Evolutionary conservation across 1,140 invertebrate genomes (phyloP).

Genomic region (Uloborus diversus): DNA sequence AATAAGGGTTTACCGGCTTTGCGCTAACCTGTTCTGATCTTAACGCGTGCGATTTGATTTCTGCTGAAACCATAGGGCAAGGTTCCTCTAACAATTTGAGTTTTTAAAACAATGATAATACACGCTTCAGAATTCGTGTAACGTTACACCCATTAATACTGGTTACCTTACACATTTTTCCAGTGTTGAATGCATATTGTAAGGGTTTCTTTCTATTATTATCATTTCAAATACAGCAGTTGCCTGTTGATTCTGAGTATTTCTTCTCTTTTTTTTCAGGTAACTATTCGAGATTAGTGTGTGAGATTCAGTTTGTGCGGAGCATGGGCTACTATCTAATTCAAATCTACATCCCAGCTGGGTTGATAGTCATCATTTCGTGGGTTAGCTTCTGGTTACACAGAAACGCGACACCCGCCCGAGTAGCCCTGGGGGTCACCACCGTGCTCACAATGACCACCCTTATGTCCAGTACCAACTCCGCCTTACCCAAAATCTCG

Average conservation of each 20-base stretch:
- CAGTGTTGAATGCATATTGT: too few relatives aligned
- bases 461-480: slow-evolving; percentile 97
- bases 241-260: neutral
- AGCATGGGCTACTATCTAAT: slow-evolving; percentile 99
- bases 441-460: slow-evolving; percentile 98
- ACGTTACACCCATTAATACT: too few relatives aligned
- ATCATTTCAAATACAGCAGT: too few relatives aligned
- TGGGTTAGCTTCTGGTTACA: slow-evolving; percentile 98
- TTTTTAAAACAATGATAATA: too few relatives aligned
- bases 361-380: slow-evolving; percentile 98
- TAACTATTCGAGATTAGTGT: slow-evolving; percentile 96
- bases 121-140: too few relatives aligned
- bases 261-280: slow-evolving; percentile 70
- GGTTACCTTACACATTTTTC: too few relatives aligned
- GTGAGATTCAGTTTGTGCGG: slow-evolving; percentile 96
- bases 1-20: too few relatives aligned
- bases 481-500: slow-evolving; percentile 96
- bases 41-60: too few relatives aligned
- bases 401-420: slow-evolving; percentile 94
- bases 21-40: too few relatives aligned
- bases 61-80: too few relatives aligned
- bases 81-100: too few relatives aligned
- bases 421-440: slow-evolving; percentile 95
- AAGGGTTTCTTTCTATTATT: too few relatives aligned
- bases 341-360: slow-evolving; percentile 99